Percentiles rank a stretch among this genome's conserved stretches.
These are phyloP conservation scores for Synanthedon andrenaeformis DNA, from an alignment of 2,888 invertebrate genomes.

Conservation along the genomic window DNA sequence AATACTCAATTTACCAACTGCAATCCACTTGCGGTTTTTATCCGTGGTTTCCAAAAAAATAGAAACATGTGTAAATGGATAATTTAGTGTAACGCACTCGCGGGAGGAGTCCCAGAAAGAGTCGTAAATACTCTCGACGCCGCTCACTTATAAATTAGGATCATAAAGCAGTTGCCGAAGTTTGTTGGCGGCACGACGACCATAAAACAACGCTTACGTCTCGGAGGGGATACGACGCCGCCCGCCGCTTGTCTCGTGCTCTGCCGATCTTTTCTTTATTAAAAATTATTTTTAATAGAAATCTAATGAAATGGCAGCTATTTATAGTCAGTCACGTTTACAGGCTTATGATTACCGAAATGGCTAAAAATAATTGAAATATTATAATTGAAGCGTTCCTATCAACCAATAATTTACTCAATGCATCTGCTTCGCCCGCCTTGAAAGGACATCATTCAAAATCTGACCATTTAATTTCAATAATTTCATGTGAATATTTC, in stretches of 20 bases:
- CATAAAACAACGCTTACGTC: slow-evolving; percentile 63
- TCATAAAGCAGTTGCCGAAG: slow-evolving; percentile 69
- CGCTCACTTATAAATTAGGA: slow-evolving; percentile 70
- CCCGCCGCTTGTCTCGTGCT: slow-evolving; percentile 29
- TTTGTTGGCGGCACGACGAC: slow-evolving; percentile 64
- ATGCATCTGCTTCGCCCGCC: no score
- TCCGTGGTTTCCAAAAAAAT: neutral
- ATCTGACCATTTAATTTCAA: no score
- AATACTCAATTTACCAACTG: no score
- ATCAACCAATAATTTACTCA: no score
- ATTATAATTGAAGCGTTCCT: no score
- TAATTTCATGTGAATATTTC: no score
- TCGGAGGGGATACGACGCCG: slow-evolving; percentile 29
- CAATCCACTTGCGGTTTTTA: no score
- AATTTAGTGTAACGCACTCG: slow-evolving; percentile 41
- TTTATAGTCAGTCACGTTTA: no score
- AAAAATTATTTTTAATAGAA: neutral
- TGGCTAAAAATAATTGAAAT: no score
- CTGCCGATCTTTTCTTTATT: slow-evolving; percentile 29
- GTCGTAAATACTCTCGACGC: slow-evolving; percentile 59
- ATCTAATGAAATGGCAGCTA: no score
- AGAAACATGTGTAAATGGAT: slow-evolving; percentile 7
- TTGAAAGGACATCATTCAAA: no score
- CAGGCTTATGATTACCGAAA: no score
- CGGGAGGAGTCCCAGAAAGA: slow-evolving; percentile 57